Base-by-base conservation (phyloP, 1,140 invertebrate genomes). In the Anthonomus grandis region DNA sequence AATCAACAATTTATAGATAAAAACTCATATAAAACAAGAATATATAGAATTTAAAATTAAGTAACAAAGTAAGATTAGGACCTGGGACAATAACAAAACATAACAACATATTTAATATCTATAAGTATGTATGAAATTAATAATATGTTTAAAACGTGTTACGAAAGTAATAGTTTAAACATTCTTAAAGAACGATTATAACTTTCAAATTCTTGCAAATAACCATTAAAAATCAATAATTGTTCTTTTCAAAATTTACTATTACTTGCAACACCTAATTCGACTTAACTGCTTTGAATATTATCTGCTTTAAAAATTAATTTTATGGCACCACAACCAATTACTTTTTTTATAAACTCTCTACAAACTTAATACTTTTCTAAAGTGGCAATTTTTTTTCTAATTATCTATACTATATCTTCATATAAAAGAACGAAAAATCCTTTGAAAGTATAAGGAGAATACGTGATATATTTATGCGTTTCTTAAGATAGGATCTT, bases 1-100 rank as follows among this genome's bases (percentile, higher is more conserved):
- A 59, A 64, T 64, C 48, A 65, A 68, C 68, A 70, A 62, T 69
- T 68, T 68, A 60, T 62, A 69, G 67, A 68, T 66, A 63, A 54
- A 68, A 62, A 59, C 54, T 13, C 47, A 58, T 34, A 21, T 23
- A 49, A 52, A 39, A 49, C 9, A 44, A 45, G 23, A 37, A 23
- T 24, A 50, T 22, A 48, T 58, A 58, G 31, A 58, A 49, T 44
- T 58, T 49, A 34, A 49, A 49, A 58, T 44, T 36, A 27, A 27
- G 31, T 45, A 58, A 58, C 56, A 58, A 45, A 50, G 37, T 44
- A 36, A 45, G 45, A 45, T 23, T 58, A 58, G 56, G 56, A 58
- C 56, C 56, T 44, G 39, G 56, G 56, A 58, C 56, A 58, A 51
- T 36, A 47, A 56, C 36, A 21, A 25, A 9, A 31, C 39, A 2